A percentile compares a stretch with the other conserved stretches of the same genome.
Evolutionary conservation across 2,888 invertebrate species (phyloP).

Genomic region (Nomada flava): DNA sequence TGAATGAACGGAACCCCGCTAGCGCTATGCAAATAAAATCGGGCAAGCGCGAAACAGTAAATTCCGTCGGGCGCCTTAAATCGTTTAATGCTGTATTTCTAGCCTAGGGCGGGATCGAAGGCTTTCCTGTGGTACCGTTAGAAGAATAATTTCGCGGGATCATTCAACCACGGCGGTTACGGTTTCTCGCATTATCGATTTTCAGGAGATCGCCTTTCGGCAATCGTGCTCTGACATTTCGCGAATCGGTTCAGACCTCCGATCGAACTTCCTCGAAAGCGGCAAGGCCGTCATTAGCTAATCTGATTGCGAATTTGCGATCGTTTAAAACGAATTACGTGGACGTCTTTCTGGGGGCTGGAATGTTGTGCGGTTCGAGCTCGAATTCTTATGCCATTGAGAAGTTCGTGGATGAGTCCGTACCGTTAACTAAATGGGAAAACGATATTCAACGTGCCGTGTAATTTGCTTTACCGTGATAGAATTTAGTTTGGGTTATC

Average conservation of each 20-base stretch:
- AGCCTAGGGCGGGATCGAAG: constrained; percentile 50
- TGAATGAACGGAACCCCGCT: constrained; percentile 15
- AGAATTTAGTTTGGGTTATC: too few relatives aligned
- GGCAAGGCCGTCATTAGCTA: not conserved
- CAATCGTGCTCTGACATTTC: constrained; percentile 41
- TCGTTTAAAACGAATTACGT: too few relatives aligned
- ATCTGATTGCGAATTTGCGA: too few relatives aligned
- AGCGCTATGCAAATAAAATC: constrained; percentile 70
- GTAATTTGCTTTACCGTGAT: too few relatives aligned
- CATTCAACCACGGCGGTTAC: constrained; percentile 54
- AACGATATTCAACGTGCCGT: too few relatives aligned
- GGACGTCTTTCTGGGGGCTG: too few relatives aligned
- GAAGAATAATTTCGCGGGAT: constrained; percentile 56
- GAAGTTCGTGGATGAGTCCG: too few relatives aligned
- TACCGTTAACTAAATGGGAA: too few relatives aligned
- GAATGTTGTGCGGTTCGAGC: too few relatives aligned
- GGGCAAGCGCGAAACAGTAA: constrained; percentile 60
- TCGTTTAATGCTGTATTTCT: constrained; percentile 60
- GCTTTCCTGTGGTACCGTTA: constrained; percentile 62
- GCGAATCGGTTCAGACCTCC: not conserved
- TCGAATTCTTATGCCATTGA: too few relatives aligned
- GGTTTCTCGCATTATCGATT: constrained; percentile 61
- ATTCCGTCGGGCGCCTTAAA: constrained; percentile 60
- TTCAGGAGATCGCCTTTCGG: constrained; percentile 46
- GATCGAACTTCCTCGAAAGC: not conserved